phyloP scores from a whole-genome alignment of 2,113 vertebrate genomes.

The Eonycteris spelaea region DNA sequence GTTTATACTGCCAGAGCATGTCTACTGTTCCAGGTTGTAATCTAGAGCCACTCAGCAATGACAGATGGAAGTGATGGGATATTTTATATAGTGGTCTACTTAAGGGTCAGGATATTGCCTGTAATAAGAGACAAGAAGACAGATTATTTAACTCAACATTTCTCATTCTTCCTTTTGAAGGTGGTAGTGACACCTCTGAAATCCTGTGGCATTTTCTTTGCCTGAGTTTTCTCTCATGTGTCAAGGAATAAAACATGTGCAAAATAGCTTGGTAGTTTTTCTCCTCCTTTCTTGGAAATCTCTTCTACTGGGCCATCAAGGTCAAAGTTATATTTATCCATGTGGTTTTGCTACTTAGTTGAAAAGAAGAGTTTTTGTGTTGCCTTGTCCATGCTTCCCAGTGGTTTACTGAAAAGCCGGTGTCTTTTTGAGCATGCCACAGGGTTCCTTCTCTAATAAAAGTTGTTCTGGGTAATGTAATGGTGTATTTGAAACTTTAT shows the following conservation, averaged over 20 bases:
- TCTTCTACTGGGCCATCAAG: background rate
- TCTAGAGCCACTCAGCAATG: background rate
- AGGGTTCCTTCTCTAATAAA: background rate
- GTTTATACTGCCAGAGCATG: background rate
- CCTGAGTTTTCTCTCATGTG: background rate
- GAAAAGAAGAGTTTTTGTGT: slow-evolving; percentile 8
- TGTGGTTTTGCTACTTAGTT: slow-evolving; percentile 15
- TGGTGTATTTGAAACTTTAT: background rate
- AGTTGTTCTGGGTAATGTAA: slow-evolving; percentile 9
- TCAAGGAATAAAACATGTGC: background rate
- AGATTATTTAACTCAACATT: background rate
- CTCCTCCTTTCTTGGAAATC: background rate
- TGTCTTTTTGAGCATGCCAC: background rate
- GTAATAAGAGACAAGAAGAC: background rate
- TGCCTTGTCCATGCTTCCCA: background rate
- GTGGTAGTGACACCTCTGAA: background rate
- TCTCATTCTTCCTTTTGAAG: background rate
- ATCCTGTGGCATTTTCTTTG: slow-evolving; percentile 8
- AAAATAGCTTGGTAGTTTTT: background rate
- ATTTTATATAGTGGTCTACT: background rate
- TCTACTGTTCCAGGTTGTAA: background rate
- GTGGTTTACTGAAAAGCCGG: background rate
- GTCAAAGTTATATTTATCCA: background rate
- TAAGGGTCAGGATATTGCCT: background rate
- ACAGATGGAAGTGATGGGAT: background rate